Evolutionary conservation across 2,113 vertebrate species (phyloP).

Genomic region (Haplotaxodon microlepis): DNA sequence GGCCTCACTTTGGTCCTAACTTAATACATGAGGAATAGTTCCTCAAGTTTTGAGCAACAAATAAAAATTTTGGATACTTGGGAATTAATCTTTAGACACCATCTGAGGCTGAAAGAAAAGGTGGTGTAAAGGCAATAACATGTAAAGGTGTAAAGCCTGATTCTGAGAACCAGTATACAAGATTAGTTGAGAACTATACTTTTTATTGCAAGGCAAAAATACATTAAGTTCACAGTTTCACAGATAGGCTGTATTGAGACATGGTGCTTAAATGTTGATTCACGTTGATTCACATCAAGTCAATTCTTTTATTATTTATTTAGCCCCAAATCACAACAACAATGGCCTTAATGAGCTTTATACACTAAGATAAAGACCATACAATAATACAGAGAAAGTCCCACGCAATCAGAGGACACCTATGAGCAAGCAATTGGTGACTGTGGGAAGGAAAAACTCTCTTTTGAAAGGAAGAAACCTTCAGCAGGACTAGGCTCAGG

Average conservation of each 20-base stretch:
- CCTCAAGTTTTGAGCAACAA: background rate
- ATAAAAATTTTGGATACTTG: background rate
- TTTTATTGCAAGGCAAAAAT: background rate
- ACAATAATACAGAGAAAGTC: background rate
- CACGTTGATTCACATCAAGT: background rate
- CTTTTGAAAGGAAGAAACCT: background rate
- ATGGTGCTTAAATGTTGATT: background rate
- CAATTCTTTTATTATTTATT: background rate
- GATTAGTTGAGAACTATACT: background rate
- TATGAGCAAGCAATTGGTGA: background rate
- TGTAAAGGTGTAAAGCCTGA: background rate
- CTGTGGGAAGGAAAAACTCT: background rate
- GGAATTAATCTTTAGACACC: background rate
- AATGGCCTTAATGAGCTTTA: background rate
- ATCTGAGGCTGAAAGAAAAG: background rate
- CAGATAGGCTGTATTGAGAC: background rate
- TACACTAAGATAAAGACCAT: background rate
- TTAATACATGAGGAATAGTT: background rate
- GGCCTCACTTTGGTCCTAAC: background rate
- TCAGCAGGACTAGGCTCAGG: background rate
- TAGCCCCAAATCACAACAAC: background rate
- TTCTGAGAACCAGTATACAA: background rate
- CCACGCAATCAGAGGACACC: background rate
- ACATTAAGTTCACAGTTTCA: background rate
- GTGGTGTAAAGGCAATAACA: background rate